Base-by-base conservation (phyloP, 2,888 invertebrate species). In the Poecilus cupreus region DNA sequence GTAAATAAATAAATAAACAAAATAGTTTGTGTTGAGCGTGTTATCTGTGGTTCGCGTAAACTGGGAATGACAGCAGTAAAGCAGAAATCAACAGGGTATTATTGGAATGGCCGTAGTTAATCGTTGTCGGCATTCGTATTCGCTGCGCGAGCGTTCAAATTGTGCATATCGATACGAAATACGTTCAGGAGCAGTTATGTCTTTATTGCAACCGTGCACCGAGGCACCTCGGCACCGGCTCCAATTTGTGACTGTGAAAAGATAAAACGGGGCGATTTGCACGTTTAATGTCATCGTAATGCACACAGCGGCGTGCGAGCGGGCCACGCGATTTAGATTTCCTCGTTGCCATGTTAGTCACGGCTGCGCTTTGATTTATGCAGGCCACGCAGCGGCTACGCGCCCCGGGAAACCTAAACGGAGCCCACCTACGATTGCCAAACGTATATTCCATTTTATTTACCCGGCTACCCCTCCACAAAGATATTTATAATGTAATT, bases 201-300 rank as follows among this genome's bases (percentile, higher is more conserved):
- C 75, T 75, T 75, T 75, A 75, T 75, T 51, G 75, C 75, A 18
- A 11, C 32, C 20, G 32, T 32, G 75, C 75, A 51, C n/a, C n/a
- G n/a, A n/a, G n/a, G 75, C 75, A 18, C 11, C 32, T n/a, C 16
- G 13, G 75, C 75, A 51, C 49, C 51, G 49, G 32, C 49, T 75
- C 49, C 75, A 75, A 75, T 75, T 75, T 75, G 75, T 75, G 75
- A 75, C 75, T 51, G 75, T 51, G 49, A 75, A 51, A 75, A 75
- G 75, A 75, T 75, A 75, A 75, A 75, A 75, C 51, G 51, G 32
- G 51, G 51, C 75, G 75, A 75, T 75, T 75, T 75, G 51, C 75
- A 75, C 75, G 75, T 75, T 51, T 75, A 75, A 75, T 75, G 75
- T 51, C 75, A 32, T 75, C 72, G 72, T 72, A 72, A 72, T 72